phyloP scores from a whole-genome alignment of 2,888 invertebrate species.

The Acrobeloides nanus region DNA sequence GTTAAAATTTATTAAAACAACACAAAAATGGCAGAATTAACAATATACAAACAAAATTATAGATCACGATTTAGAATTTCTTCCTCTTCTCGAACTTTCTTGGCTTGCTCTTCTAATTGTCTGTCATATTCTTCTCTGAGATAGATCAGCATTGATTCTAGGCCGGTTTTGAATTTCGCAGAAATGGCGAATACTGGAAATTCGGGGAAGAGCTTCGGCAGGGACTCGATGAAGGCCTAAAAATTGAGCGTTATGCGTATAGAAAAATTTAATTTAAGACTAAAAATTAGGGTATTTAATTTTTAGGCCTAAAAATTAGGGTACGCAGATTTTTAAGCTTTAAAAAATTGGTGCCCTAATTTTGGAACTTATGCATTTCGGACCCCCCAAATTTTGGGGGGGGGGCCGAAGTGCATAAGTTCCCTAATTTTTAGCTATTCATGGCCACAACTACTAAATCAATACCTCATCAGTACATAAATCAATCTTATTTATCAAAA shows the following conservation, averaged over 20 bases:
- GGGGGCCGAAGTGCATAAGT: too few relatives aligned
- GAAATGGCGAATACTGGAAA: slow-evolving; percentile 33
- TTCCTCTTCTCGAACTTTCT: neutral
- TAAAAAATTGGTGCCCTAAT: neutral
- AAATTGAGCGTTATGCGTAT: too few relatives aligned
- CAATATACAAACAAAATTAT: neutral
- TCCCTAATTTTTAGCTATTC: too few relatives aligned
- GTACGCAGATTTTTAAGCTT: too few relatives aligned
- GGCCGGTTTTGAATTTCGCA: slow-evolving; percentile 27
- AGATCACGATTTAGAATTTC: neutral
- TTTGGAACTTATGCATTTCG: too few relatives aligned
- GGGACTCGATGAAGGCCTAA: slow-evolving; percentile 9
- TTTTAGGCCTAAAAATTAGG: slow-evolving; percentile 7
- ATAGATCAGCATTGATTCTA: slow-evolving; percentile 30
- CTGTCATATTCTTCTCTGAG: slow-evolving; percentile 39
- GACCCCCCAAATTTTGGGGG: too few relatives aligned
- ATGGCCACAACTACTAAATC: slow-evolving; percentile 1
- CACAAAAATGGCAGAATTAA: neutral
- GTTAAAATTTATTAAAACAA: too few relatives aligned
- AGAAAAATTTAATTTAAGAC: neutral
- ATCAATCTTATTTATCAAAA: slow-evolving; percentile 47
- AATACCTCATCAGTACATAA: slow-evolving; percentile 16
- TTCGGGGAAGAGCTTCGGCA: slow-evolving; percentile 18
- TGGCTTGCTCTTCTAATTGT: slow-evolving; percentile 11
- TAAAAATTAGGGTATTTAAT: neutral